Evolutionary conservation across 2,888 invertebrate species (phyloP).

Genomic region (Cephus spinipes): DNA sequence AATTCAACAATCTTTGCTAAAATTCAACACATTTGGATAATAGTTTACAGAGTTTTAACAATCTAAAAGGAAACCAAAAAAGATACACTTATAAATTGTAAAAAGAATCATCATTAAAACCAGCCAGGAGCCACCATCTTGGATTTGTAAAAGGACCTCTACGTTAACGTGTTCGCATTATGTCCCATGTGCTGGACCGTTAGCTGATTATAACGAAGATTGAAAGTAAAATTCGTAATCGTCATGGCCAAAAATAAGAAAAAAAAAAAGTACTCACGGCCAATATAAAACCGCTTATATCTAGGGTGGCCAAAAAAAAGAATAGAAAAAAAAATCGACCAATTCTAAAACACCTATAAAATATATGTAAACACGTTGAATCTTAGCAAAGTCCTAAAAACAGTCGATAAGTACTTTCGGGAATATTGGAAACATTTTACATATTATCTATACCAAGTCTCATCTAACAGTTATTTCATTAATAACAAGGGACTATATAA

Average conservation of each 20-base stretch:
- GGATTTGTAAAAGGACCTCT: neutral
- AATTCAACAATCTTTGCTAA: slow-evolving; percentile 63
- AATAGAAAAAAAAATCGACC: slow-evolving; percentile 32
- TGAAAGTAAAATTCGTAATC: slow-evolving; percentile 33
- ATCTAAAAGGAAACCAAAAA: slow-evolving; percentile 9
- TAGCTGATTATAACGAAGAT: slow-evolving; percentile 5
- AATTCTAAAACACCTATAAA: slow-evolving; percentile 29
- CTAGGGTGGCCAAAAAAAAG: slow-evolving; percentile 8
- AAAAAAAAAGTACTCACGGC: slow-evolving; percentile 9
- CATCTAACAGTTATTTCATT: slow-evolving; percentile 58
- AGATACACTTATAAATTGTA: neutral
- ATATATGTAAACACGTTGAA: slow-evolving; percentile 47
- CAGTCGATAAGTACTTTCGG: slow-evolving; percentile 65
- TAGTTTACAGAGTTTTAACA: slow-evolving; percentile 26
- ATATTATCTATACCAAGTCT: slow-evolving; percentile 57
- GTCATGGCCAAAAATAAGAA: slow-evolving; percentile 26
- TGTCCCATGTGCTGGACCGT: neutral
- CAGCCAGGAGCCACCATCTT: neutral
- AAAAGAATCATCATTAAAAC: neutral
- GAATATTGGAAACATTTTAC: slow-evolving; percentile 62
- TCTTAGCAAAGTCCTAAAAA: slow-evolving; percentile 60
- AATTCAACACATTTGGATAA: slow-evolving; percentile 47
- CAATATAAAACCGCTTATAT: slow-evolving; percentile 8
- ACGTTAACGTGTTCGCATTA: neutral
- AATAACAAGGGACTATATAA: slow-evolving; percentile 57